These are phyloP conservation scores for Electrona antarctica DNA, from an alignment of 2,113 vertebrate genomes.

Conservation along the genomic window DNA sequence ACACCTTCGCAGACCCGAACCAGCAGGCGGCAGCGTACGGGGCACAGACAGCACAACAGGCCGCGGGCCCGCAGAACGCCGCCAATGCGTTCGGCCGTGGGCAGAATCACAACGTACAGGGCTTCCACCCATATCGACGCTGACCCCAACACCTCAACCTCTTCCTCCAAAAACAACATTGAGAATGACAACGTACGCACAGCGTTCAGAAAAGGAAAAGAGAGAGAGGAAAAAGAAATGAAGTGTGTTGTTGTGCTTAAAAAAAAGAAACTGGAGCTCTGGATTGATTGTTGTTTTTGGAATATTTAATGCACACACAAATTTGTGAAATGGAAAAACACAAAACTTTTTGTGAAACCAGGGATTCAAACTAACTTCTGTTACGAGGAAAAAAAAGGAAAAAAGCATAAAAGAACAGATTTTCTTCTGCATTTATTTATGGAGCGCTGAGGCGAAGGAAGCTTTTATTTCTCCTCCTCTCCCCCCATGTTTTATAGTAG, in stretches of 20 bases:
- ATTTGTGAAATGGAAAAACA: constrained; percentile 61
- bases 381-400: constrained; percentile 76
- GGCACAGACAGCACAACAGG: constrained; percentile 86
- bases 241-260: constrained; percentile 73
- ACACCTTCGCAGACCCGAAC: constrained; percentile 94
- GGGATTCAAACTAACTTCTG: constrained; percentile 76
- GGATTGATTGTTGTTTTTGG: constrained; percentile 57
- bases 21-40: constrained; percentile 90
- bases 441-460: constrained; percentile 71
- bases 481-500: constrained; percentile 88
- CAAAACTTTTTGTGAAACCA: constrained; percentile 60
- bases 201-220: constrained; percentile 66
- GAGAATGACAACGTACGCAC: constrained; percentile 1
- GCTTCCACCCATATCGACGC: constrained; percentile 98
- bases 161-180: too few relatives aligned
- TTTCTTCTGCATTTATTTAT: constrained; percentile 66
- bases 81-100: constrained; percentile 91
- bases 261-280: constrained; percentile 71
- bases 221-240: constrained; percentile 79
- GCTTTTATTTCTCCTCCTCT: constrained; percentile 77
- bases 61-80: constrained; percentile 83
- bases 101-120: constrained; percentile 98
- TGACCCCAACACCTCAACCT: constrained; percentile 67
- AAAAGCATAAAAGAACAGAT: constrained; percentile 65
- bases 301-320: constrained; percentile 57